Percentiles rank a stretch among this genome's conserved stretches.
These are phyloP conservation scores for Phrynocephalus versicolor DNA, from an alignment of 2,113 vertebrate genomes.

Conservation along the genomic window DNA sequence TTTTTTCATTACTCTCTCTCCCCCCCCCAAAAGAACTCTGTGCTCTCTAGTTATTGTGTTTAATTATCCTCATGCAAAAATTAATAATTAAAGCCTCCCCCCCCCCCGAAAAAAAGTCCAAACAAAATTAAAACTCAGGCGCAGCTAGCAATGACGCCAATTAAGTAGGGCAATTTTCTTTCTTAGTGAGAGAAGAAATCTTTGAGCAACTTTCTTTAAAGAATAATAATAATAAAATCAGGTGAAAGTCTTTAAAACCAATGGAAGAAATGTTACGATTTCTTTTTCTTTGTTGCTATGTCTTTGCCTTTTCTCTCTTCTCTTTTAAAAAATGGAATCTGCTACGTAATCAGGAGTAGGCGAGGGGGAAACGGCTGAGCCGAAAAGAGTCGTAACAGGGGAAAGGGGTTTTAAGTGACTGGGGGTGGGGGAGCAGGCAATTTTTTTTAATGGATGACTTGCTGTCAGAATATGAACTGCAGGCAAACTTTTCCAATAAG, in stretches of 20 bases:
- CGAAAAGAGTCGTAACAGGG: slow-evolving; percentile 60
- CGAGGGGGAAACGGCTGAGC: slow-evolving; percentile 57
- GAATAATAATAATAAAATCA: slow-evolving; percentile 43
- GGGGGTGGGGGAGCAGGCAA: too few species aligned
- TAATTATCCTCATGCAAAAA: neutral
- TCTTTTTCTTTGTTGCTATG: neutral
- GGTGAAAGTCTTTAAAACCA: slow-evolving; percentile 44
- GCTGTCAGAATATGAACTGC: slow-evolving; percentile 65
- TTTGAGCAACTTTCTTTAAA: neutral
- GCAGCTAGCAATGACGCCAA: slow-evolving; percentile 70
- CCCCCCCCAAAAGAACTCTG: slow-evolving; percentile 71
- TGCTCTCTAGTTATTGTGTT: slow-evolving; percentile 78
- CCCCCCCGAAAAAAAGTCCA: neutral
- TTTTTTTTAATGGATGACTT: too few species aligned
- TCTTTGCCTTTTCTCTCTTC: slow-evolving; percentile 32
- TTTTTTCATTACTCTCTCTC: slow-evolving; percentile 41
- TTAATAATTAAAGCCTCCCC: too few species aligned
- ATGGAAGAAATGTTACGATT: slow-evolving; percentile 32
- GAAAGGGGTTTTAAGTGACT: neutral
- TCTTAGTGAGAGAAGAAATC: slow-evolving; percentile 57
- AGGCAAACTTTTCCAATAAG: slow-evolving; percentile 58
- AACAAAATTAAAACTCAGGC: slow-evolving; percentile 1
- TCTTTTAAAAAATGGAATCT: slow-evolving; percentile 30
- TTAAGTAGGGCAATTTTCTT: slow-evolving; percentile 68
- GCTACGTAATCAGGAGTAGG: slow-evolving; percentile 63